These are phyloP conservation scores for Catocala sponsa DNA, from an alignment of 2,888 invertebrate genomes.

Conservation along the genomic window DNA sequence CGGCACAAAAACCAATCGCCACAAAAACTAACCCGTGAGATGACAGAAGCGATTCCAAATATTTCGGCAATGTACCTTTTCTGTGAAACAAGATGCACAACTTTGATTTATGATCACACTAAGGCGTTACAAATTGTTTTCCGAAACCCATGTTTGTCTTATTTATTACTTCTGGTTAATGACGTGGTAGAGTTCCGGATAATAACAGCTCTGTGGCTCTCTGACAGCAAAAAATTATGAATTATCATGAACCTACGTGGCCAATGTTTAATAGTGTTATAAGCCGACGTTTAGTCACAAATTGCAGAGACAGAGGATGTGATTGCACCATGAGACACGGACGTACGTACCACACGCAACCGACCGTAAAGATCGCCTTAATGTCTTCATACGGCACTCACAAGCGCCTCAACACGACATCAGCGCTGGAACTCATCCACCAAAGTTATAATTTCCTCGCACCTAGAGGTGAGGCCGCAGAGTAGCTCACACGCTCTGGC, in stretches of 20 bases:
- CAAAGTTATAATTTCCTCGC: constrained; percentile 80
- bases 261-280: constrained; percentile 53
- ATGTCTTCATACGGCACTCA: constrained; percentile 81
- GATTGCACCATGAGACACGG: constrained; percentile 75
- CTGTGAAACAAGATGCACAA: constrained; percentile 79
- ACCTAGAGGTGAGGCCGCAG: constrained; percentile 59
- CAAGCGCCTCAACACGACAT: constrained; percentile 68
- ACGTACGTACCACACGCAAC: constrained; percentile 74
- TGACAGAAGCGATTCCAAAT: constrained; percentile 84
- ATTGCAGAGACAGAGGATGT: constrained; percentile 72
- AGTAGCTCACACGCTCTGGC: constrained; percentile 83
- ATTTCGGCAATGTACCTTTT: constrained; percentile 83
- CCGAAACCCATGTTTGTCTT: constrained; percentile 65
- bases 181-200: constrained; percentile 49
- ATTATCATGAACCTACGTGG: constrained; percentile 50
- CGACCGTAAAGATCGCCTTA: constrained; percentile 79
- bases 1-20: constrained; percentile 66
- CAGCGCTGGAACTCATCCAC: constrained; percentile 70
- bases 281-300: constrained; percentile 67
- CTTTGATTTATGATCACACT: constrained; percentile 78
- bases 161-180: constrained; percentile 66
- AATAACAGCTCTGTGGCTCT: constrained; percentile 33
- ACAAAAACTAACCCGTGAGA: constrained; percentile 74
- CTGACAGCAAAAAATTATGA: constrained; percentile 58
- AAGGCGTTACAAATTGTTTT: constrained; percentile 83